phyloP scores from a whole-genome alignment of 1,140 invertebrate species.

The Camponotus floridanus region DNA sequence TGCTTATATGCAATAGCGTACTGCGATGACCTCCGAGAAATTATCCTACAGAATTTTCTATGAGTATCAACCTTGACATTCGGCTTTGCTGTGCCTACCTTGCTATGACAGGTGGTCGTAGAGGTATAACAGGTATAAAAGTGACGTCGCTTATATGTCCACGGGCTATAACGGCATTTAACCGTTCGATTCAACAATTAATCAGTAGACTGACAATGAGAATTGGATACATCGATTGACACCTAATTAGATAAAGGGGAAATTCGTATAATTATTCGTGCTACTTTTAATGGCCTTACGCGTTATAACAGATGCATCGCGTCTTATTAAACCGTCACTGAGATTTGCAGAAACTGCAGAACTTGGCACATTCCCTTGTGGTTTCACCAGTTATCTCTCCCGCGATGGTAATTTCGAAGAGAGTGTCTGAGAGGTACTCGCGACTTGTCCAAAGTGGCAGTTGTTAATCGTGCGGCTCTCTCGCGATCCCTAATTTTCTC shows the following conservation, averaged over 20 bases:
- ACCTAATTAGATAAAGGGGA: constrained; percentile 35
- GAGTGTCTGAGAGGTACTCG: background rate
- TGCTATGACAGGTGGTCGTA: background rate
- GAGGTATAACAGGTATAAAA: constrained; percentile 22
- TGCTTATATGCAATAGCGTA: background rate
- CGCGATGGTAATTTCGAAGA: constrained; percentile 15
- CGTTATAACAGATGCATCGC: background rate
- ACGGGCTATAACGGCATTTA: constrained; percentile 54
- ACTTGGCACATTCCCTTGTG: constrained; percentile 27
- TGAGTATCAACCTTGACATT: constrained; percentile 50
- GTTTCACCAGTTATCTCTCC: constrained; percentile 33
- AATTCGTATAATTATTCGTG: constrained; percentile 8
- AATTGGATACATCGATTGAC: constrained; percentile 24
- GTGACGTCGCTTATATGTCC: background rate
- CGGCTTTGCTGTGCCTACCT: background rate
- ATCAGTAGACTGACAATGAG: constrained; percentile 27
- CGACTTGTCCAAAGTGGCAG: constrained; percentile 21
- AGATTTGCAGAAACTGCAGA: background rate
- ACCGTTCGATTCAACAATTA: constrained; percentile 19
- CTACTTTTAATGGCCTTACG: background rate
- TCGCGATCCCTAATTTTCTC: constrained; percentile 22
- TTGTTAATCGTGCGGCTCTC: constrained; percentile 7
- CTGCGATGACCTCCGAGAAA: background rate
- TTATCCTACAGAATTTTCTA: background rate
- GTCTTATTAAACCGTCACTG: constrained; percentile 21